phyloP scores from a whole-genome alignment of 1,140 invertebrate genomes.

The Rhagoletis pomonella region DNA sequence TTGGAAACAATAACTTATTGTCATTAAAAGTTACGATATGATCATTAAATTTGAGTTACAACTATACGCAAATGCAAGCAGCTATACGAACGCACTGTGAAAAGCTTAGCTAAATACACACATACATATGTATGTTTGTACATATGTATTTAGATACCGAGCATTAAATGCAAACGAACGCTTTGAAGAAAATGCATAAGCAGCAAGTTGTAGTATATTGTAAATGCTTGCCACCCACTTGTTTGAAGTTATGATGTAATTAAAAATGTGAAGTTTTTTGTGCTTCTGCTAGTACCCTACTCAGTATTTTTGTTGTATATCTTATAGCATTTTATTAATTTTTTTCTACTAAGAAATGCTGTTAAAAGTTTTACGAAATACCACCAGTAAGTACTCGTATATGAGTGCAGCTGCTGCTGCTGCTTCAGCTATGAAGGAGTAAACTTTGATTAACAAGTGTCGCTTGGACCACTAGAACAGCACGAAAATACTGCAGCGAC shows the following conservation, averaged over 20 bases:
- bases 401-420: not conserved
- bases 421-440: not conserved
- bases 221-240: constrained; percentile 23
- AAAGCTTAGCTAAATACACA: not conserved
- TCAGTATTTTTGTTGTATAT: not conserved
- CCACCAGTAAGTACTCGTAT: not conserved
- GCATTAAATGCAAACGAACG: not conserved
- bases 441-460: constrained; percentile 50
- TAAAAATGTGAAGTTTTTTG: constrained; percentile 44
- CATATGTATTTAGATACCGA: not conserved
- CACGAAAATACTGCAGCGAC: not conserved
- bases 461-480: not conserved
- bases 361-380: constrained; percentile 33
- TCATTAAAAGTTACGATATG: constrained; percentile 55
- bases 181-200: not conserved
- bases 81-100: not conserved
- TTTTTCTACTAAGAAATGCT: not conserved
- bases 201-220: not conserved
- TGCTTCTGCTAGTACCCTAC: not conserved
- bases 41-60: constrained; percentile 54
- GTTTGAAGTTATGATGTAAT: constrained; percentile 33
- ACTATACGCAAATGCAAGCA: not conserved
- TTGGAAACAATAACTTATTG: constrained; percentile 55
- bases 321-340: not conserved
- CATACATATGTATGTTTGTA: not conserved